Evolutionary conservation across 2,113 vertebrate genomes (phyloP).

Genomic region (Bubo bubo): DNA sequence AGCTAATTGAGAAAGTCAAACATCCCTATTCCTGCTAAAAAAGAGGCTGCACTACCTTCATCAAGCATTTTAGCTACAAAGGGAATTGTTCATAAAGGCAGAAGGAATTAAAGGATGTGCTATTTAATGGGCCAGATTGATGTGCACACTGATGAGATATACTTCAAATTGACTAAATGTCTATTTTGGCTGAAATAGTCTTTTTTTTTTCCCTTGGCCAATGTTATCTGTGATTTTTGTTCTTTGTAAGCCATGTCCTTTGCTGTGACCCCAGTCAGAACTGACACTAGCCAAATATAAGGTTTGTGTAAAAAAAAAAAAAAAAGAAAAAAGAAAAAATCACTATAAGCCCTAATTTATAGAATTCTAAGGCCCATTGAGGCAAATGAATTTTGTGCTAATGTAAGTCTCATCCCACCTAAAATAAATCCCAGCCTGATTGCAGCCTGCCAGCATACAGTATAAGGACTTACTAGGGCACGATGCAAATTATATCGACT

Average conservation of each 20-base stretch:
- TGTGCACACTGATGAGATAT: slow-evolving; percentile 22
- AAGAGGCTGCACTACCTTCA: neutral
- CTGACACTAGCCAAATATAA: neutral
- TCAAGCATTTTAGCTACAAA: slow-evolving; percentile 15
- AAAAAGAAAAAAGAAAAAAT: neutral
- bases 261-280: neutral
- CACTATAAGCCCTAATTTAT: neutral
- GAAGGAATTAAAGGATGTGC: neutral
- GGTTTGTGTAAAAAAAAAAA: neutral
- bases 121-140: slow-evolving; percentile 50
- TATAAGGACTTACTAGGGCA: neutral
- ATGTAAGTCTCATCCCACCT: neutral
- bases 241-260: neutral
- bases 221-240: neutral
- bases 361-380: neutral
- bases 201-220: neutral
- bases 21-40: neutral
- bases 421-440: neutral
- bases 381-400: neutral
- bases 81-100: slow-evolving; percentile 41
- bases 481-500: neutral
- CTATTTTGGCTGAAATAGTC: slow-evolving; percentile 20
- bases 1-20: slow-evolving; percentile 44
- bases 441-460: neutral
- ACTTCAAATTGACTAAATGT: slow-evolving; percentile 31